Evolutionary conservation across 2,113 vertebrate genomes (phyloP), one percentile per base, ranked within the genome.

Genomic region (Chrysemys picta): DNA sequence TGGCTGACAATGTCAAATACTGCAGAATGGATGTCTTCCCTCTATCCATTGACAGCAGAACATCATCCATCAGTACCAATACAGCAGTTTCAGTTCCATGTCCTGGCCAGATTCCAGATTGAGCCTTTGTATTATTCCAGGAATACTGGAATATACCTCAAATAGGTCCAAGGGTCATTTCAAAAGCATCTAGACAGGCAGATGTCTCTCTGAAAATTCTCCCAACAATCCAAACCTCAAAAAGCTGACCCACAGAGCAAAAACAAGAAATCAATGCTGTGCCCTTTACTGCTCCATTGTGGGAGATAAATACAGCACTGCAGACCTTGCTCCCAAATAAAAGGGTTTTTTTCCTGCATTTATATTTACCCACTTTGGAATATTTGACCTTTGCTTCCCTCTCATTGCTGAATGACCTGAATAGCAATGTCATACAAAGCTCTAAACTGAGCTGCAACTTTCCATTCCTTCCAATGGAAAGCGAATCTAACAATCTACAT

Each of bases 221-320:
- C 85, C 92, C 85, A 75, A 16, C 9, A 81, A 90, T 86, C 53
- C 81, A 87, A 96, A 85, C 45, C 65, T 10, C 0, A 0, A 1
- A 1, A 96, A 96, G 89, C 79, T 4, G 5, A 91, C 31, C 81
- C 86, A 87, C 86, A 94, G 95, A 96, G 93, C 27, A 93, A 89
- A 96, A 92, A 0, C 87, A 87, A 95, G 53, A 94, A 97, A 97
- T 95, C 94, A 94, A 92, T 97, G 93, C 62, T 45, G n/a, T 92
- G 92, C 93, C 95, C 84, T 96, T 96, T 93, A 88, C 85, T 80
- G 78, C 80, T 96, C 93, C 93, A 93, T 89, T 95, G 95, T 0
- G 24, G 94, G 94, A 93, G 95, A 96, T 95, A 97, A 97, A 96
- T 94, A 83, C 89, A 92, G 92, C 94, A 96, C 96, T 96, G 93